phyloP scores from a whole-genome alignment of 1,140 invertebrate genomes.

The Ceratosolen solmsi region DNA sequence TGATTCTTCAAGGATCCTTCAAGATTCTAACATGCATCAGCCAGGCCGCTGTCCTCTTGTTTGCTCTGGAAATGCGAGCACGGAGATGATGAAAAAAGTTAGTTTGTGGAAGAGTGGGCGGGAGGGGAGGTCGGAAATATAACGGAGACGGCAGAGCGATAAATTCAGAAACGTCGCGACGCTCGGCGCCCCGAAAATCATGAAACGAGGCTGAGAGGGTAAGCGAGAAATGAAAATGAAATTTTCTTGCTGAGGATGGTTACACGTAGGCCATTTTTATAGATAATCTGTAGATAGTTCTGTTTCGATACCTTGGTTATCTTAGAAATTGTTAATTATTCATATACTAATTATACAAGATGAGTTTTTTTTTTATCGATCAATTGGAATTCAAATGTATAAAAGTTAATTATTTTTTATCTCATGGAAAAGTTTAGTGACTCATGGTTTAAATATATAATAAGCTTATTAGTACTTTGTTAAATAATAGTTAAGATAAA shows the following conservation, averaged over 20 bases:
- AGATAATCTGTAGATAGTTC: background rate
- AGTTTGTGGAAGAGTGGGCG: background rate
- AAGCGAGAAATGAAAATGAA: background rate
- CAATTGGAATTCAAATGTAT: background rate
- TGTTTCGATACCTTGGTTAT: background rate
- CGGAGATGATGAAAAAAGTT: slow-evolving; percentile 27
- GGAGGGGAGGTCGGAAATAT: background rate
- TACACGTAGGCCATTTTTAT: background rate
- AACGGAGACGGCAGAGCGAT: slow-evolving; percentile 6
- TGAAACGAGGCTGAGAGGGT: background rate
- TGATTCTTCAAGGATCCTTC: background rate
- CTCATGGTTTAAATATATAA: background rate
- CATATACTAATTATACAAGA: background rate
- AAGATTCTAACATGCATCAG: background rate
- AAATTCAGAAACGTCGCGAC: slow-evolving; percentile 38
- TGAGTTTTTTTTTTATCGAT: background rate
- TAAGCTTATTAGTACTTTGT: no score
- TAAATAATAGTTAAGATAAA: no score
- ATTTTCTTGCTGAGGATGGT: background rate
- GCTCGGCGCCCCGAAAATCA: slow-evolving; percentile 38
- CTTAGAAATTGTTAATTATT: background rate
- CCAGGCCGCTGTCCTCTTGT: background rate
- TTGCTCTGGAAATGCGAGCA: background rate
- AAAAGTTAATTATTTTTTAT: background rate
- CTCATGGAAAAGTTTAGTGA: background rate